Percentiles rank a stretch among this genome's conserved stretches.
These are phyloP conservation scores for Acropora yongei DNA, from an alignment of 64 coral and sea anemone species.

Conservation along the genomic window DNA sequence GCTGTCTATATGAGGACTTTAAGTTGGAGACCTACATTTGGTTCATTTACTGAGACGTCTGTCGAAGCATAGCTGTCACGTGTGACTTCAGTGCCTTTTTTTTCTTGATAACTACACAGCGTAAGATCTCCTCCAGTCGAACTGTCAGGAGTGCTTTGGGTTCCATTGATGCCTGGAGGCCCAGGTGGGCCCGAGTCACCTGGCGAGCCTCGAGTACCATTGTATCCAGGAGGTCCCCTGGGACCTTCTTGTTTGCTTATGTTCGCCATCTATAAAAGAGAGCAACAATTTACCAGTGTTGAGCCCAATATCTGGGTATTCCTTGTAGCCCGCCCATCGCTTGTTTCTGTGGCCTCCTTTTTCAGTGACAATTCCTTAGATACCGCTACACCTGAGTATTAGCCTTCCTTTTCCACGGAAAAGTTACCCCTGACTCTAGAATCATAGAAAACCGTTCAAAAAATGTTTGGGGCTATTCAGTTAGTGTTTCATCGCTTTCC, in stretches of 20 bases:
- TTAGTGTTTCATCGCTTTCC: no score
- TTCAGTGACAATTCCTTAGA: no score
- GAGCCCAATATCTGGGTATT: no score
- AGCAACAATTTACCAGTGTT: background rate
- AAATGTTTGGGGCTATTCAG: no score
- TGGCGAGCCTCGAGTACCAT: background rate
- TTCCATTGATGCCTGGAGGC: conserved; percentile 12
- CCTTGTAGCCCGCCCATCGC: no score
- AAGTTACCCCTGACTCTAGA: no score
- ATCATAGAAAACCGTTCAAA: no score
- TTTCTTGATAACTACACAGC: background rate
- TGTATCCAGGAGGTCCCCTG: background rate
- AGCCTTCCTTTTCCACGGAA: no score
- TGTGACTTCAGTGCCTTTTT: no score
- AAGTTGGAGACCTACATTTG: background rate
- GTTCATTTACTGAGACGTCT: background rate
- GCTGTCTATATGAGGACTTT: no score
- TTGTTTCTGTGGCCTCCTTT: no score
- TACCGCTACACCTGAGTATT: no score
- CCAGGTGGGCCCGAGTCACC: background rate
- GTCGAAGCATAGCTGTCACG: background rate
- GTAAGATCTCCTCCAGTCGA: background rate
- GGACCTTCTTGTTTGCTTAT: background rate
- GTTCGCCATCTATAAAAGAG: background rate
- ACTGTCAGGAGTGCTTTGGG: background rate